Base-by-base conservation (phyloP, 37 sponge, comb jelly and placozoan species). In the Cladorhizidae sp. region DNA sequence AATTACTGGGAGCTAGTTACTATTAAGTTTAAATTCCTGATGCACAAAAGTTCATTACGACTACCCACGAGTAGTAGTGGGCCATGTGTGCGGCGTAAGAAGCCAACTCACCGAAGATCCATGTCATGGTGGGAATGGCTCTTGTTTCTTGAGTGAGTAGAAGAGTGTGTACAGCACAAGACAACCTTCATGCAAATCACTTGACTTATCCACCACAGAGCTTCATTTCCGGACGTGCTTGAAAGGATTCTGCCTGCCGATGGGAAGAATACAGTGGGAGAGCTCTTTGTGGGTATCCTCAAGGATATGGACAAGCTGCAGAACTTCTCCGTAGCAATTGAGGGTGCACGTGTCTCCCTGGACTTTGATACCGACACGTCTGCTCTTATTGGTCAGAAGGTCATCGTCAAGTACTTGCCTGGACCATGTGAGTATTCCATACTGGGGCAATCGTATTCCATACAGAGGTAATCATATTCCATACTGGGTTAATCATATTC, bases 241-340 rank as follows among this genome's bases (percentile, higher is more conserved):
- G 87, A 86, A 54, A 75, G 50, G 21, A 77, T 91, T 38, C 69
- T 91, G 9, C 83, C 83, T 33, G 88, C 88, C 8, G 77, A 87
- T 59, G 77, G 77, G 32, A 57, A 57, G 0, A 75, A 79, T n/a
- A 41, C 88, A 0, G 69, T 80, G 1, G 73, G 82, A 33, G 64
- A 81, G 2, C 69, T 87, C 37, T 76, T 80, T 39, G 71, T 42
- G 22, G 55, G 40, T 2, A 67, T 75, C 1, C 70, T 87, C 23
- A 40, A 68, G 38, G 77, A 68, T 15, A 67, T n/a, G 23, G 61
- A 55, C 29, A 81, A 87, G 25, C 71, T 57, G 15, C 67, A 75
- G n/a, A 87, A 73, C 72, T 80, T 80, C 42, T 65, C 76, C 14
- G 62, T 87, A 23, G 81, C 56, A 54, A 6, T 81, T 39, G 77